Conservation (phyloP, 1,140 invertebrate species). For the Cotesia typhae region DNA sequence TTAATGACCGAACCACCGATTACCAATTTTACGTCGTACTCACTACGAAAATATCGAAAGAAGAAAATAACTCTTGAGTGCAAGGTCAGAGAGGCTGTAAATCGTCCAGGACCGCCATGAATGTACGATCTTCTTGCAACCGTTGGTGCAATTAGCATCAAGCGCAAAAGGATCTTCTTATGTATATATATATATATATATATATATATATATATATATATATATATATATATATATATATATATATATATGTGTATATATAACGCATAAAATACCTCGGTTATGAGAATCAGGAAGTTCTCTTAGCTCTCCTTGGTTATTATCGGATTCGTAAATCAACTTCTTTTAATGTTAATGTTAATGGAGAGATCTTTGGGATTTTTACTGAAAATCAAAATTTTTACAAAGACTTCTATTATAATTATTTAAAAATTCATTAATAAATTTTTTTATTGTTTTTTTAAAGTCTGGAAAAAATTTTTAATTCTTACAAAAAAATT, state of each 20-base stretch:
- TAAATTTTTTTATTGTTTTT: too few relatives aligned
- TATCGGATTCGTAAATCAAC: conserved; percentile 7
- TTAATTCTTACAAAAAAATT: too few relatives aligned
- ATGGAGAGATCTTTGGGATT: neutral
- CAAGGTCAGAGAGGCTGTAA: conserved; percentile 6
- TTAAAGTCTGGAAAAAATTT: too few relatives aligned
- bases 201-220: too few relatives aligned
- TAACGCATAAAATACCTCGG: neutral
- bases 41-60: conserved; percentile 4
- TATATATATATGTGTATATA: neutral
- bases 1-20: neutral
- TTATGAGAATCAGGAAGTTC: conserved; percentile 19
- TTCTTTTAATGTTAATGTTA: neutral
- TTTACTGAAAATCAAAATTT: neutral
- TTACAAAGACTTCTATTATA: too few relatives aligned
- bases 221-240: too few relatives aligned
- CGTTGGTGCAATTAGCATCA: conserved; percentile 6
- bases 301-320: neutral
- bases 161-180: neutral
- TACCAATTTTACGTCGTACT: neutral
- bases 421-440: too few relatives aligned
- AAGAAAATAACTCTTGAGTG: conserved; percentile 14
- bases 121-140: conserved; percentile 9
- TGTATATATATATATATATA: too few relatives aligned
- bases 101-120: conserved; percentile 4